Percentiles rank a stretch among this genome's conserved stretches.
Evolutionary conservation across 2,113 vertebrate genomes (phyloP).

Genomic region (Casuarius casuarius): DNA sequence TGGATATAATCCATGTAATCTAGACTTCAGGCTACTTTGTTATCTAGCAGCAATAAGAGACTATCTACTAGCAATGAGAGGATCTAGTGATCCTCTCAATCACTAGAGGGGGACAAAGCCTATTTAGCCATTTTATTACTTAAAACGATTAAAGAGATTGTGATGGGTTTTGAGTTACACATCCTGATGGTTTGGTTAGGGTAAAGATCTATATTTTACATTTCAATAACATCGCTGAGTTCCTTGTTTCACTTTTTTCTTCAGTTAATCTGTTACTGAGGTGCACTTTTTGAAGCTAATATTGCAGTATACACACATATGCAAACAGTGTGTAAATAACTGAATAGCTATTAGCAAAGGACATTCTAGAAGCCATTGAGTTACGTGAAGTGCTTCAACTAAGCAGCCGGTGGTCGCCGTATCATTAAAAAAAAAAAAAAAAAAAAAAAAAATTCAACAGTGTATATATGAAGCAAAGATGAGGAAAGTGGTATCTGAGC

Average conservation of each 20-base stretch:
- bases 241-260: neutral
- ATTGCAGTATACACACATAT: neutral
- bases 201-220: neutral
- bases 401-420: no score
- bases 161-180: neutral
- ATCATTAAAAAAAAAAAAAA: no score
- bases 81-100: neutral
- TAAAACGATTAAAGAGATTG: neutral
- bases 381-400: neutral
- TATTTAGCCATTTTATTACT: neutral
- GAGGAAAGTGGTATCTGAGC: conserved; percentile 42
- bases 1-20: neutral
- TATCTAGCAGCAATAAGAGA: neutral
- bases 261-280: neutral
- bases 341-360: conserved; percentile 26
- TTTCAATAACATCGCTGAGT: neutral
- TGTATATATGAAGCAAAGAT: conserved; percentile 4
- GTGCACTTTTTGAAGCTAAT: neutral
- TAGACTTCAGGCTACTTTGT: neutral
- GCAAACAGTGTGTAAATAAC: neutral
- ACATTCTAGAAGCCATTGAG: neutral
- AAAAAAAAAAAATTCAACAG: neutral
- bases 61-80: neutral
- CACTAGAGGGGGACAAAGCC: neutral
- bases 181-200: neutral